Conservation (phyloP, 2,113 vertebrate species). For the Oenanthe melanoleuca region DNA sequence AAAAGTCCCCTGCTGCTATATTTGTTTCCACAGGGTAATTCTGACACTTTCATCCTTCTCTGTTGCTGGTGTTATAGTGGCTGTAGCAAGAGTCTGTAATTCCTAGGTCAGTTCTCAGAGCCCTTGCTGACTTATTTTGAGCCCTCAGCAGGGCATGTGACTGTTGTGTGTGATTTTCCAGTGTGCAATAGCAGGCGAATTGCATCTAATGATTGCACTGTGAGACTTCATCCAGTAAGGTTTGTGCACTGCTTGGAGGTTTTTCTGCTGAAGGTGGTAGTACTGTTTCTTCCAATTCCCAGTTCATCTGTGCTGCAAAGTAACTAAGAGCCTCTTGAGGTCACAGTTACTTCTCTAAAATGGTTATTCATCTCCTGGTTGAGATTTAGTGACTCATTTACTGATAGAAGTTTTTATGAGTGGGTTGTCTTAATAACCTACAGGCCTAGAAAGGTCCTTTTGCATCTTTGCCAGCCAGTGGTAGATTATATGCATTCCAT, state of each 20-base stretch:
- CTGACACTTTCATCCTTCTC: neutral
- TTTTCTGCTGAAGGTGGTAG: neutral
- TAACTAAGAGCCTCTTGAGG: slow-evolving; percentile 6
- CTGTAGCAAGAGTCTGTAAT: neutral
- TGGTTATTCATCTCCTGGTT: neutral
- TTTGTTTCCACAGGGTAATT: neutral
- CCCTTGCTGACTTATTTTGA: neutral
- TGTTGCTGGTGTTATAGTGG: neutral
- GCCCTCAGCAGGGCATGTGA: neutral
- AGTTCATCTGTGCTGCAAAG: neutral
- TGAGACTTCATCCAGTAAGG: neutral
- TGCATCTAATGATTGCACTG: neutral
- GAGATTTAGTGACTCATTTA: neutral
- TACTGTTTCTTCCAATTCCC: neutral
- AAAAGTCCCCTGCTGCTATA: neutral
- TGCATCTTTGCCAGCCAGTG: neutral
- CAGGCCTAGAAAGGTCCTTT: neutral
- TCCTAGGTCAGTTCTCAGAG: neutral
- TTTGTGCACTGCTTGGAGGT: neutral
- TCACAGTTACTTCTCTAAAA: neutral
- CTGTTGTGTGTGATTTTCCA: neutral
- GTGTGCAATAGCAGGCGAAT: neutral
- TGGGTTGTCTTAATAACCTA: neutral
- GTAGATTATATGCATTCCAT: neutral
- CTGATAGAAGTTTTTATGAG: neutral